phyloP scores from a whole-genome alignment of 92 coral and sea anemone species.

The Bergia puertoricense region DNA sequence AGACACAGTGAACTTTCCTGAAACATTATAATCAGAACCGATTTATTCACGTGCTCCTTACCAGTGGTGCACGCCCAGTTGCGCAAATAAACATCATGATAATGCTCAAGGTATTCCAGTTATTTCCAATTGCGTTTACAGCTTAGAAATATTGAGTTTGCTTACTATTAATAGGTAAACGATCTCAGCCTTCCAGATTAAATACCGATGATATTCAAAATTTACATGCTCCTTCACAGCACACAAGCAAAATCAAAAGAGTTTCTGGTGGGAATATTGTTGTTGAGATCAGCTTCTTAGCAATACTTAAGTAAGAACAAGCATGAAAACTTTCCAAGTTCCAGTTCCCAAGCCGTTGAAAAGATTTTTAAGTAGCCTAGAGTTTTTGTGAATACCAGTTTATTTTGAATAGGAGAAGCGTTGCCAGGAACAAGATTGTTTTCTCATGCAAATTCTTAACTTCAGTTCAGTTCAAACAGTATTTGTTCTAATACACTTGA shows the following conservation, averaged over 20 bases:
- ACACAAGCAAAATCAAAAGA: conserved; percentile 24
- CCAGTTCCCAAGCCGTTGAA: neutral
- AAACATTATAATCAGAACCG: neutral
- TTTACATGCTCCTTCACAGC: conserved; percentile 8
- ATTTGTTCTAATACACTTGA: neutral
- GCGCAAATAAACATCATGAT: neutral
- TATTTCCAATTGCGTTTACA: conserved; percentile 12
- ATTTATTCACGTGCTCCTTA: neutral
- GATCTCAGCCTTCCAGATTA: neutral
- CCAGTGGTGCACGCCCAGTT: neutral
- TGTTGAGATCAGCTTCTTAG: neutral
- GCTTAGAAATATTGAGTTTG: conserved; percentile 7
- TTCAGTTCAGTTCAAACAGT: conserved; percentile 21
- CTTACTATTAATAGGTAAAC: conserved; percentile 34
- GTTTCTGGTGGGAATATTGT: conserved; percentile 10
- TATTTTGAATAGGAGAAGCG: neutral
- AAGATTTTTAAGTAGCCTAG: conserved; percentile 9
- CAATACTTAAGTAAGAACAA: neutral
- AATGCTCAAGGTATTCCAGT: neutral
- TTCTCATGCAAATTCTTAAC: conserved; percentile 35
- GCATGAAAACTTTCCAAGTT: neutral
- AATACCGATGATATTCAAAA: neutral
- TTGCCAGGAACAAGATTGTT: conserved; percentile 7
- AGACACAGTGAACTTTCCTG: neutral
- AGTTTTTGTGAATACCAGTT: conserved; percentile 4